Base-by-base conservation (phyloP, 2,888 invertebrate species). In the Lepidochrysops patricia region DNA sequence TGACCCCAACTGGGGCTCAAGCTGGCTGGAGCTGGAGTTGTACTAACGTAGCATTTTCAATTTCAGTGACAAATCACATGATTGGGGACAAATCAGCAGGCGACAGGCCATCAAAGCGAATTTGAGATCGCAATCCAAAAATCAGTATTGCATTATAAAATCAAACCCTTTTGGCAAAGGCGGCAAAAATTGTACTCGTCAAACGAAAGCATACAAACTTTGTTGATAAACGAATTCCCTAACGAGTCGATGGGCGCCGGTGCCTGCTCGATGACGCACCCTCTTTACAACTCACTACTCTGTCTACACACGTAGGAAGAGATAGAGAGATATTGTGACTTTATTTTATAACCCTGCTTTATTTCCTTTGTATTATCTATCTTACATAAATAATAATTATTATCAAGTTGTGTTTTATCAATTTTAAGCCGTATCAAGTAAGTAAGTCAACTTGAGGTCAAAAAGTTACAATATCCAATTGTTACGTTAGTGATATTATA, bases 181-280 rank as follows among this genome's bases (percentile, higher is more conserved):
- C 25, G 52, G 59, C 34, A 52, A 52, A 67, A 67, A 71, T 71
- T 70, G 69, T 64, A 75, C 77, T 73, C 76, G 78, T 78, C 79
- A 81, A 76, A 72, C 72, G 72, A 71, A 67, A 73, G 74, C 76
- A 80, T 77, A 82, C 79, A 81, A 82, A 82, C 77, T 84, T 83
- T 80, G 80, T 72, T 74, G 76, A 71, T 85, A 84, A 84, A 82
- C 73, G 74, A 77, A 84, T 84, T 84, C 76, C 71, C 84, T 86
- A 84, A 84, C 84, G 84, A 84, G 80, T 76, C 15, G 74, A 63
- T 60, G 62, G 57, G 75, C 75, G 72, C 71, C n/a, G n/a, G n/a
- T n/a, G n/a, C n/a, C n/a, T 70, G 73, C 69, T 67, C 73, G 43
- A 54, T 37, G 61, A 52, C 34, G 60, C 49, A 15, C 29, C 43